Base-by-base conservation (phyloP, 2,113 vertebrate species). In the Harpagus bidentatus region DNA sequence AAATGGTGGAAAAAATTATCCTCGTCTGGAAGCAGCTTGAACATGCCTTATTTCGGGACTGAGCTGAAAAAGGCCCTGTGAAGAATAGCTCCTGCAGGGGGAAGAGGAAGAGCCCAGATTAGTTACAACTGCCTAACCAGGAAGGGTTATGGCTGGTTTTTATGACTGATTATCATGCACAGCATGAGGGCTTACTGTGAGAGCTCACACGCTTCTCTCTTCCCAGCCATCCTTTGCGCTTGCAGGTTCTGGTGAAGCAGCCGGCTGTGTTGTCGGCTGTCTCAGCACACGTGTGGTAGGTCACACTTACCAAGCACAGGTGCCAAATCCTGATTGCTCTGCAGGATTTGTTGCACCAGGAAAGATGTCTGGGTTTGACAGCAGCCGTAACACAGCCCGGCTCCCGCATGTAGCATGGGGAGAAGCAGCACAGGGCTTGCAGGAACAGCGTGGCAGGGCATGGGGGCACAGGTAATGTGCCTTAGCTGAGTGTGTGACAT, bases 341-440 rank as follows among this genome's bases (percentile, higher is more conserved):
- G 26, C 16, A 34, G 59, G 73, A 17, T 87, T 31, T 74, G 55
- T 34, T 79, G 52, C 42, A 20, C 20, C 21, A 40, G 36, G 28
- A 22, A 52, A 36, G 40, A 10, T n/a, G 31, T 43, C 16, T 28
- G 53, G 47, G 47, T 56, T 66, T 22, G 42, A 12, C n/a, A 52
- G 29, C 1, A 2, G n/a, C 36, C 0, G 0, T 48, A 42, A 13
- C 1, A 2, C 1, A 1, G 23, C 40, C 29, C 5, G 0, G 23
- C 52, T 45, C 50, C 32, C 2, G 5, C 18, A 2, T 14, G 29
- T 11, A 28, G 38, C 4, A 5, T 22, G 17, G 32, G 42, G 72
- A 56, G 34, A 28, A 58, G n/a, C 6, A 3, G 36, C 18, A 6
- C 12, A 2, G 14, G 28, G 34, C 38, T 26, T 1, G 0, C 3